Evolutionary conservation across 2,888 invertebrate genomes (phyloP).

Genomic region (Malacosoma neustria): DNA sequence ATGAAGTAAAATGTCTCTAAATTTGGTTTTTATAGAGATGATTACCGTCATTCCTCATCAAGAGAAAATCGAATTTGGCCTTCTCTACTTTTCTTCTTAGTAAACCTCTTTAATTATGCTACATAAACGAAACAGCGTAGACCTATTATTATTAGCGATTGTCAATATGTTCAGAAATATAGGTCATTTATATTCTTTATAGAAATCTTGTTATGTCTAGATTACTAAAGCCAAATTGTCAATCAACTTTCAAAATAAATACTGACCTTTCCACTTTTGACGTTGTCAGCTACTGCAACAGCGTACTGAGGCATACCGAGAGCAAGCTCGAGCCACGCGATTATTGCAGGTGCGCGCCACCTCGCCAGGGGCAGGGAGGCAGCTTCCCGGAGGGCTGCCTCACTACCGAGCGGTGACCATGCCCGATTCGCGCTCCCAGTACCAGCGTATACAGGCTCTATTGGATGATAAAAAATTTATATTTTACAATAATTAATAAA

Average conservation of each 20-base stretch:
- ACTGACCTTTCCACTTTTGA: constrained; percentile 93
- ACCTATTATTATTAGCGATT: no score
- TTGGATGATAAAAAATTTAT: not conserved
- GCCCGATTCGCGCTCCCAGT: constrained; percentile 70
- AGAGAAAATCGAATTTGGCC: no score
- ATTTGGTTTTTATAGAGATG: no score
- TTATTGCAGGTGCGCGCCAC: constrained; percentile 94
- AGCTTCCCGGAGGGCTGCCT: constrained; percentile 89
- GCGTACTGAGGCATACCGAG: constrained; percentile 97
- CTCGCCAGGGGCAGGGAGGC: constrained; percentile 89
- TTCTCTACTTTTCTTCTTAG: no score
- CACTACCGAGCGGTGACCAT: constrained; percentile 82
- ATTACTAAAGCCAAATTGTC: no score
- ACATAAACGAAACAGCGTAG: no score
- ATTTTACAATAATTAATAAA: constrained; percentile 7
- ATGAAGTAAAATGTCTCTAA: no score
- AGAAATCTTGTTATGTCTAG: no score
- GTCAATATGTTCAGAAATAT: not conserved
- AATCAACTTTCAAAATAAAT: constrained; percentile 2
- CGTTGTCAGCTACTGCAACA: constrained; percentile 91
- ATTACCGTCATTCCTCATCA: no score
- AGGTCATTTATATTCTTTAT: constrained; percentile 1
- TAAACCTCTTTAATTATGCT: no score
- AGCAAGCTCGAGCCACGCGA: constrained; percentile 95
- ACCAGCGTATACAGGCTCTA: constrained; percentile 68